Base-by-base conservation (phyloP, 2,888 invertebrate species). In the Sesia bembeciformis region DNA sequence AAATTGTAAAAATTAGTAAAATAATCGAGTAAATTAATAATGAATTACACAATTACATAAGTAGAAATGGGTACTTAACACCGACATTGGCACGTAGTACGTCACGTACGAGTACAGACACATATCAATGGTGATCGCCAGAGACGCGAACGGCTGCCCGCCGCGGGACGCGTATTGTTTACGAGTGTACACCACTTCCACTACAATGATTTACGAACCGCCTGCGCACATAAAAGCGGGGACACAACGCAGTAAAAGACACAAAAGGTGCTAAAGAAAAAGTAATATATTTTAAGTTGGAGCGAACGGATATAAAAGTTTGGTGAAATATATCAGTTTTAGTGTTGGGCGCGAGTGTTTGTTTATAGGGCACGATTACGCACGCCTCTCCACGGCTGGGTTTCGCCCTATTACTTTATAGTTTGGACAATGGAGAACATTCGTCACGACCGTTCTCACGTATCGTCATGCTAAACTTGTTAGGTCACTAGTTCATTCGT, bases 241-340 rank as follows among this genome's bases (percentile, higher is more conserved):
- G 88, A 86, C 69, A 65, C 84, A 84, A 81, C 80, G 79, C 78
- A 84, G 84, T 85, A 86, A 87, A 88, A 89, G 82, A 84, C 81
- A 88, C 88, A 88, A 89, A 89, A 88, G 88, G 87, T 87, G 86
- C 86, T 89, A 86, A 86, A 87, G 86, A 88, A 88, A 80, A 85
- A 80, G 85, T 84, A 81, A 87, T 86, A 88, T 87, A 86, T 87
- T 88, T 82, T 74, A 84, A 86, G 84, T 84, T 80, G 72, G 77
- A 81, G 76, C 73, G 80, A 82, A 85, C 80, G 80, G 79, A 81
- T 85, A 87, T 87, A 87, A 89, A 86, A 84, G 79, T 85, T 84
- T 80, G 79, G 84, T 84, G 81, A 85, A 87, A 86, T 87, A 85
- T 85, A 87, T 87, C 84, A 82, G 84, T 82, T 87, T 87, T 86